A percentile compares a stretch with the other conserved stretches of the same genome.
Evolutionary conservation across 1,140 invertebrate genomes (phyloP).

Genomic region (Rhizoglyphus robini): DNA sequence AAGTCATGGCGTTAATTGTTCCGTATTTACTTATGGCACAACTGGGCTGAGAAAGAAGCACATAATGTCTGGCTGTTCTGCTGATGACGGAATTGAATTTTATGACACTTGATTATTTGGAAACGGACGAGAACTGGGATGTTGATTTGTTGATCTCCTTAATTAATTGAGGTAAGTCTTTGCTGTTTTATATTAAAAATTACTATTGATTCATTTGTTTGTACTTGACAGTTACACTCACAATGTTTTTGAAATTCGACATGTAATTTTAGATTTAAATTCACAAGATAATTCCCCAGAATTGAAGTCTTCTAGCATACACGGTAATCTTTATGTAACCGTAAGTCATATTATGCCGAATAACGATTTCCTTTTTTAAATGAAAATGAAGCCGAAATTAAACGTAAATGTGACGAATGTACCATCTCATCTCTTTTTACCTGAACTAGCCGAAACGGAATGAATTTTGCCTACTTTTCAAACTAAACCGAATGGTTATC

Average conservation of each 20-base stretch:
- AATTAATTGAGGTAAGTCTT: conserved; percentile 22
- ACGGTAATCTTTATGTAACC: conserved; percentile 10
- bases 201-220: too few species aligned
- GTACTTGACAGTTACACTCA: conserved; percentile 17
- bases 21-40: conserved; percentile 76
- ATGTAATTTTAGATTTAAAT: not conserved
- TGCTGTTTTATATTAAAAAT: too few species aligned
- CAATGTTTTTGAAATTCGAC: conserved; percentile 8
- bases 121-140: conserved; percentile 13
- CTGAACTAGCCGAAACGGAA: not conserved
- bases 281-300: not conserved
- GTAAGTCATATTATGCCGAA: conserved; percentile 19
- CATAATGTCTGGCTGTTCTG: conserved; percentile 81
- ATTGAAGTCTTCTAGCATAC: not conserved
- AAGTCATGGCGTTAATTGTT: conserved; percentile 76
- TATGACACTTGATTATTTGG: conserved; percentile 65
- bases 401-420: conserved; percentile 1
- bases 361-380: not conserved
- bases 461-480: not conserved
- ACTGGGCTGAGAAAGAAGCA: conserved; percentile 89
- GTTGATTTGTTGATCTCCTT: conserved; percentile 35
- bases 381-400: conserved; percentile 14
- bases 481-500: too few species aligned
- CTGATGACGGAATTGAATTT: conserved; percentile 77
- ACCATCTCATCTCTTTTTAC: not conserved